Conservation (phyloP, 2,113 vertebrate species). For the Carassius gibelio region DNA sequence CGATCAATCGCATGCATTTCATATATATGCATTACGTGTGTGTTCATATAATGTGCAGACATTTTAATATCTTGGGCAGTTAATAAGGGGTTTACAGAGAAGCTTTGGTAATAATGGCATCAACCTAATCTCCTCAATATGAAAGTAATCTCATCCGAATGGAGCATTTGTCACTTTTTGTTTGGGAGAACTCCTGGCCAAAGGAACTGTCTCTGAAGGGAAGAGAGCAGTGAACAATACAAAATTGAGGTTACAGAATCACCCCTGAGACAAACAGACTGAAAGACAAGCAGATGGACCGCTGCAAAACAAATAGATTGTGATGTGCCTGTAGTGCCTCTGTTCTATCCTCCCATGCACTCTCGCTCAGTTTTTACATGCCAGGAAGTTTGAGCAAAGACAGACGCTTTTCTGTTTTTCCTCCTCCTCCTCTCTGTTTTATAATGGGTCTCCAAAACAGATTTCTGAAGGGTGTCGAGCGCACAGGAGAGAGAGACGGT, state of each 20-base stretch:
- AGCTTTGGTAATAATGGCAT: neutral
- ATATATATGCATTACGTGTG: too few species aligned
- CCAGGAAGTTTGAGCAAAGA: neutral
- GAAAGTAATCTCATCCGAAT: neutral
- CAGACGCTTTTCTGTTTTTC: neutral
- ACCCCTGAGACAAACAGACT: neutral
- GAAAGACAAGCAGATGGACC: slow-evolving; percentile 18
- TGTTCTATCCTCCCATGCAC: slow-evolving; percentile 15
- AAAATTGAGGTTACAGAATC: neutral
- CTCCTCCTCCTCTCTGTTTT: neutral
- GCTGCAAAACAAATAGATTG: neutral
- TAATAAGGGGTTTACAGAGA: neutral
- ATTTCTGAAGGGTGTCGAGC: slow-evolving; percentile 22
- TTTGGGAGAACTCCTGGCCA: slow-evolving; percentile 23
- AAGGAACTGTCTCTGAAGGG: neutral
- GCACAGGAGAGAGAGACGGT: neutral
- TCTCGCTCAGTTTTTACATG: neutral
- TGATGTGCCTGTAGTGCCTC: slow-evolving; percentile 4
- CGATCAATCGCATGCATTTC: too few species aligned
- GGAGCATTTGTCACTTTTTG: slow-evolving; percentile 22
- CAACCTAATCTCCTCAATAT: neutral
- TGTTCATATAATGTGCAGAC: neutral
- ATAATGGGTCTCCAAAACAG: slow-evolving; percentile 23
- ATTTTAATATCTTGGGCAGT: neutral
- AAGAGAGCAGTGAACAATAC: slow-evolving; percentile 12